Base-by-base conservation (phyloP, 2,888 invertebrate genomes). In the Periphyllus acericola region DNA sequence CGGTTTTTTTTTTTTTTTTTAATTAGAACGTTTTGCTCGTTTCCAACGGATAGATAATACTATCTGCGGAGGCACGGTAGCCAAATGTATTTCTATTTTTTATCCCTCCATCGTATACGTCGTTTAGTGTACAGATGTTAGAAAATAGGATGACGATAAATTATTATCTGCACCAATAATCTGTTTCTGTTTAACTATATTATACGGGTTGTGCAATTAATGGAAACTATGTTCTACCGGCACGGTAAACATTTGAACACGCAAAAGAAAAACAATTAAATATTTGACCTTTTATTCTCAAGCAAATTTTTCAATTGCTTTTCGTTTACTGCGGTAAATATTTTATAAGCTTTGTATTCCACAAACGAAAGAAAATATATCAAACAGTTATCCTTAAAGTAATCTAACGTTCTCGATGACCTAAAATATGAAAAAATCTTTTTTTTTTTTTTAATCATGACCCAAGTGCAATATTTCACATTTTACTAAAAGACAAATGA, bases 181-280 rank as follows among this genome's bases (percentile, higher is more conserved):
- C 68, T 5, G 68, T 68, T 11, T 19, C 21, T 25, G 9, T 60
- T 21, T 60, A 60, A 21, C 60, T 46, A 11, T 46, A 60, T 25
- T 0, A 1, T 4, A 9, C 9, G 29, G 29, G 25, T 68, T 68
- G 11, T 29, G 3, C 4, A 29, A 68, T n/a, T 11, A 68, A 68
- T 68, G 21, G 9, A n/a, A 68, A 29, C 6, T 68, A 68, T n/a
- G n/a, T 29, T n/a, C n/a, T n/a, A 11, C 72, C 32, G 19, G 34
- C 34, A 21, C 8, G 21, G 5, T 72, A 72, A 21, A 72, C 34
- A 72, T 36, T 72, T 25, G 11, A 81, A 21, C 2, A 9, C 21
- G 29, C n/a, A n/a, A 68, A 66, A 81, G 60, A 71, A 81, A 81
- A 81, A 40, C 81, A 32, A 46, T 68, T 46, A 81, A 46, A 81